Evolutionary conservation across 1,140 invertebrate genomes (phyloP).

Genomic region (Caerostris extrusa): DNA sequence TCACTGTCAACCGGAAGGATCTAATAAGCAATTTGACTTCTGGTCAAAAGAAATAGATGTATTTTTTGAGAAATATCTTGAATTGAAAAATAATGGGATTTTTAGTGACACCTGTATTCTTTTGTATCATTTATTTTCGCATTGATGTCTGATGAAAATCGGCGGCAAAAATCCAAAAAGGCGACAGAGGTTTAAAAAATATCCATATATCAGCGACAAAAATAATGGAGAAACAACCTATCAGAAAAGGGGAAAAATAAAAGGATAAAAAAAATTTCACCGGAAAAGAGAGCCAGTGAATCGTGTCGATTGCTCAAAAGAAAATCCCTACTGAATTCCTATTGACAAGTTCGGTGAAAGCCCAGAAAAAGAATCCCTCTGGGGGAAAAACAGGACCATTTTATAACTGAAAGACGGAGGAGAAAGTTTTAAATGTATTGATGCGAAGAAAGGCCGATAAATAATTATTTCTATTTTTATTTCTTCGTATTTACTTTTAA

Average conservation of each 20-base stretch:
- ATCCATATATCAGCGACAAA: slow-evolving; percentile 35
- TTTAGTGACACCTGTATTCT: no score
- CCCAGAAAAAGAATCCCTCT: slow-evolving; percentile 21
- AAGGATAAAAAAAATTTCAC: background rate
- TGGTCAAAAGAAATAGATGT: no score
- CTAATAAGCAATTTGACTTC: no score
- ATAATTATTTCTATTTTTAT: background rate
- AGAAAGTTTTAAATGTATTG: no score
- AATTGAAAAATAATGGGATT: no score
- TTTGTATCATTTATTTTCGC: background rate
- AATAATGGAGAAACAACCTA: background rate
- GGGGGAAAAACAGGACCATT: background rate
- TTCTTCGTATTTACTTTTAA: no score
- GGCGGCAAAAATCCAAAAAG: background rate
- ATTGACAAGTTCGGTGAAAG: slow-evolving; percentile 23
- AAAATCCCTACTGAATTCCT: slow-evolving; percentile 63
- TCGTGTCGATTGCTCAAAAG: slow-evolving; percentile 70
- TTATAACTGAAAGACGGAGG: no score
- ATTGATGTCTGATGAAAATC: background rate
- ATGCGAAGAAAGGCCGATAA: no score
- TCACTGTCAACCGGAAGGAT: no score
- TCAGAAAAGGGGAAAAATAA: background rate
- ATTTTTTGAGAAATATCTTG: no score
- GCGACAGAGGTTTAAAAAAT: background rate
- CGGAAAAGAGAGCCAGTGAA: slow-evolving; percentile 44